phyloP scores from a whole-genome alignment of 2,113 vertebrate genomes.

The Caretta caretta region DNA sequence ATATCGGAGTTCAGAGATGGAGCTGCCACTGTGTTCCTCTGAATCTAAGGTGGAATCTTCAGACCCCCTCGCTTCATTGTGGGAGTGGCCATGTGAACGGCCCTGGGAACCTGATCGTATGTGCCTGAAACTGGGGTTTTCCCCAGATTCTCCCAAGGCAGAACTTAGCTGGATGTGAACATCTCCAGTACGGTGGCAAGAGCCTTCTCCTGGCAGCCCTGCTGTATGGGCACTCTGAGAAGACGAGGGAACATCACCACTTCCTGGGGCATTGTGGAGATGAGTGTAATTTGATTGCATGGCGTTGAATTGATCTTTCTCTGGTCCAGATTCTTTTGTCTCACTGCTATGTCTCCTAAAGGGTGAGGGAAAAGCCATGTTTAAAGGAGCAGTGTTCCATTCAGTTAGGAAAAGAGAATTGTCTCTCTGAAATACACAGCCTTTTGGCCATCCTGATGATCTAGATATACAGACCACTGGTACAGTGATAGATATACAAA shows the following conservation, averaged over 20 bases:
- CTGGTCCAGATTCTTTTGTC: constrained; percentile 76
- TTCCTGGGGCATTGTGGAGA: constrained; percentile 71
- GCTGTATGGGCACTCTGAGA: constrained; percentile 76
- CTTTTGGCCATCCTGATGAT: background rate
- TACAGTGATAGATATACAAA: background rate
- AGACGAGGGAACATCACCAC: constrained; percentile 63
- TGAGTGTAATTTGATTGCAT: constrained; percentile 87
- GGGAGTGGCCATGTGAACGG: constrained; percentile 78
- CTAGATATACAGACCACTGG: background rate
- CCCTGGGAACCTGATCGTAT: constrained; percentile 74
- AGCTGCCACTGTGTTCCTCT: constrained; percentile 85
- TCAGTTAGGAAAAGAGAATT: background rate
- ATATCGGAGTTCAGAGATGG: constrained; percentile 89
- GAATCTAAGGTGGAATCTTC: constrained; percentile 73
- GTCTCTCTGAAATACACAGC: background rate
- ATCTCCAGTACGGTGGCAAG: constrained; percentile 76
- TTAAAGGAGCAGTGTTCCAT: background rate
- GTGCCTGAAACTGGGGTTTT: constrained; percentile 76
- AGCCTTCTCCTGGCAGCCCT: constrained; percentile 62
- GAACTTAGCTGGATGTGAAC: constrained; percentile 82
- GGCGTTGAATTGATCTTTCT: constrained; percentile 70
- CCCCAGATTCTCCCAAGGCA: constrained; percentile 74
- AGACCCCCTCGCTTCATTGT: constrained; percentile 53
- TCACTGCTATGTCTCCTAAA: constrained; percentile 75
- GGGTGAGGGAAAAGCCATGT: background rate